phyloP scores from a whole-genome alignment of 2,888 invertebrate genomes.

The Smittia aterrima region DNA sequence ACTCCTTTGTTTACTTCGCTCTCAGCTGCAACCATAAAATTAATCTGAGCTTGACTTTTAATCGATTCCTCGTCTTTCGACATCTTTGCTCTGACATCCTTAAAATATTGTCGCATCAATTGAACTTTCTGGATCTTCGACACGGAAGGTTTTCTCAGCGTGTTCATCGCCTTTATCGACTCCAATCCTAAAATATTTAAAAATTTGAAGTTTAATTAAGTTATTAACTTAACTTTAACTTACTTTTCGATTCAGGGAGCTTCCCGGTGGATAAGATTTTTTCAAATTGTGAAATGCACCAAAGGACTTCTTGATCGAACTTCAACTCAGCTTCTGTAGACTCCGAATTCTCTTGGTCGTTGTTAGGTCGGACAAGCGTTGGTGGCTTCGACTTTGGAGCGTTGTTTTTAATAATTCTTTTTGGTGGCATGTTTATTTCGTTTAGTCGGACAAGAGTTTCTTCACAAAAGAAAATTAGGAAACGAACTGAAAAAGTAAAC shows the following conservation, averaged over 20 bases:
- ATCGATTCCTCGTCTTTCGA: constrained; percentile 4
- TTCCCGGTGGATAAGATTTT: not conserved
- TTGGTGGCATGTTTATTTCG: constrained; percentile 16
- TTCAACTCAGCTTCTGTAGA: not conserved
- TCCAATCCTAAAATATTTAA: not conserved
- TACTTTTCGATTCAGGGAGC: constrained; percentile 10
- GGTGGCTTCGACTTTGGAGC: not conserved
- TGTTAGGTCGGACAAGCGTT: not conserved
- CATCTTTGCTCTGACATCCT: constrained; percentile 25
- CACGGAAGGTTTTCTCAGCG: not conserved
- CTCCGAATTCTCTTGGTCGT: not conserved
- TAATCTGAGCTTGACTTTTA: not conserved
- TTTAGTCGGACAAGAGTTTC: not conserved
- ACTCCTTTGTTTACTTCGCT: not conserved
- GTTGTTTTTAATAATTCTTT: constrained; percentile 2
- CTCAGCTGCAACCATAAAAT: not conserved
- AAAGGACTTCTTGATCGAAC: constrained; percentile 26
- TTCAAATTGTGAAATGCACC: constrained; percentile 33
- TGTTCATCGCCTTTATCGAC: constrained; percentile 13
- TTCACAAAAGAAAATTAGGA: not conserved
- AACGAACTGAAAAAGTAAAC: constrained; percentile 7
- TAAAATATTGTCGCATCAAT: constrained; percentile 24
- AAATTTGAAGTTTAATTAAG: not conserved
- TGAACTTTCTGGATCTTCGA: constrained; percentile 22
- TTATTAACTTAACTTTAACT: no score